Percentiles rank a stretch among this genome's conserved stretches.
Conservation (phyloP, 2,888 invertebrate species). For the Hymenopus coronatus region DNA sequence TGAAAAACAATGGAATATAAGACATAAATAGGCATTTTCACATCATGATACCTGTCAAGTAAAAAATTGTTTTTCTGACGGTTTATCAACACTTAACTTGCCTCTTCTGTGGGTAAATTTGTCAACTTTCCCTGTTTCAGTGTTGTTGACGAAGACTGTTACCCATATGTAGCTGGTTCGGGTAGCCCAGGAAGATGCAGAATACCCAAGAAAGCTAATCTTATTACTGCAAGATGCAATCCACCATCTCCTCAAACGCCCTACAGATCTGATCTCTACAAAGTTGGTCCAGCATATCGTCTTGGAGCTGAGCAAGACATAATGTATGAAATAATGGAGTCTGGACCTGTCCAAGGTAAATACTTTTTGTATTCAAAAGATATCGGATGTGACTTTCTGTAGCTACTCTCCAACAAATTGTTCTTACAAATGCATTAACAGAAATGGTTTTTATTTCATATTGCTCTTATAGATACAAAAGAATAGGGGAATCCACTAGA, state of each 20-base stretch:
- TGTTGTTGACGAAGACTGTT: slow-evolving; percentile 80
- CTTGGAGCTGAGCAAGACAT: slow-evolving; percentile 77
- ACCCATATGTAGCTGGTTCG: slow-evolving; percentile 66
- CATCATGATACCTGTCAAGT: too few relatives aligned
- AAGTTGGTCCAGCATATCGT: slow-evolving; percentile 71
- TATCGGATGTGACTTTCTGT: too few relatives aligned
- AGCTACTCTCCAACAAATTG: too few relatives aligned
- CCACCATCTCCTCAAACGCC: slow-evolving; percentile 24
- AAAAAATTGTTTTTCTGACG: too few relatives aligned
- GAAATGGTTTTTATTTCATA: too few relatives aligned
- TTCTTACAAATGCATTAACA: too few relatives aligned
- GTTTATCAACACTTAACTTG: too few relatives aligned
- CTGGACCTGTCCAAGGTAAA: slow-evolving; percentile 89
- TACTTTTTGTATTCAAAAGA: neutral
- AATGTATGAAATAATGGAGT: slow-evolving; percentile 85
- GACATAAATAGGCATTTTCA: too few relatives aligned
- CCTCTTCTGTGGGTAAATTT: neutral
- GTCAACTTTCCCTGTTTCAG: slow-evolving; percentile 50
- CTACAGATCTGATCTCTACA: slow-evolving; percentile 27
- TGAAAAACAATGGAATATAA: too few relatives aligned
- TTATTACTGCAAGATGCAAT: slow-evolving; percentile 35
- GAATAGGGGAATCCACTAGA: too few relatives aligned
- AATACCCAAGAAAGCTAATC: slow-evolving; percentile 51
- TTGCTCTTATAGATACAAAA: too few relatives aligned
- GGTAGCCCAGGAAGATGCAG: slow-evolving; percentile 63